Evolutionary conservation across 53 echinoderm and acorn worm genomes (phyloP), one percentile per base, ranked within the genome.

Genomic region (Holothuria leucospilota): DNA sequence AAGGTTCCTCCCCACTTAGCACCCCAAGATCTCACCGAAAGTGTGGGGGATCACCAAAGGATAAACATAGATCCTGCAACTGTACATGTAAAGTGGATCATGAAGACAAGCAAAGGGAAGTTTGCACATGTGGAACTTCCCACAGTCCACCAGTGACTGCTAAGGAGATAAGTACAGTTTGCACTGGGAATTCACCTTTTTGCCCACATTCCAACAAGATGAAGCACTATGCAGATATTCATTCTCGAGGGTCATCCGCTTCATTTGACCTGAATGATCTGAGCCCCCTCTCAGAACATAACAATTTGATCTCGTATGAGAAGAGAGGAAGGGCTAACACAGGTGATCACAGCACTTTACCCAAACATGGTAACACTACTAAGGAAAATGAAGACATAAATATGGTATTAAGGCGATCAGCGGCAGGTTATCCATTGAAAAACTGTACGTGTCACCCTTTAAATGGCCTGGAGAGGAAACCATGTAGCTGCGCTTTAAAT

Each of bases 171-270:
- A 64, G 82, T 39, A 39, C 91, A 3, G 93, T 93, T 52, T 96
- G 96, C 62, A 87, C 96, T 2, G 96, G 96, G 6, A 93, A 90
- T 13, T 96, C 96, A 2, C 96, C 96, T 1, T 96, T 90, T 84
- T 96, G 96, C 60, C 91, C 91, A 29, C 93, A 91, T 89, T 90
- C 91, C 66, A 91, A 20, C 25, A 91, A 88, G 71, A 93, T 93
- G 78, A 86, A 85, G 77, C 84, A 89, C 71, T 89, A 86, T 21
- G 82, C 77, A 63, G 82, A 82, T 15, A 82, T 82, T 39, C 82
- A 82, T 24, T 63, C 63, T 0, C 29, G 63, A 20, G 63, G 46
- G 5, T 82, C 82, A 12, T 82, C 82, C 20, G 9, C 29, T 41
- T 82, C 82, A 24, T 41, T 82, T 39, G 82, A 82, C 62, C 39